Conservation (phyloP, 2,113 vertebrate genomes). For the Nothoprocta perdicaria region DNA sequence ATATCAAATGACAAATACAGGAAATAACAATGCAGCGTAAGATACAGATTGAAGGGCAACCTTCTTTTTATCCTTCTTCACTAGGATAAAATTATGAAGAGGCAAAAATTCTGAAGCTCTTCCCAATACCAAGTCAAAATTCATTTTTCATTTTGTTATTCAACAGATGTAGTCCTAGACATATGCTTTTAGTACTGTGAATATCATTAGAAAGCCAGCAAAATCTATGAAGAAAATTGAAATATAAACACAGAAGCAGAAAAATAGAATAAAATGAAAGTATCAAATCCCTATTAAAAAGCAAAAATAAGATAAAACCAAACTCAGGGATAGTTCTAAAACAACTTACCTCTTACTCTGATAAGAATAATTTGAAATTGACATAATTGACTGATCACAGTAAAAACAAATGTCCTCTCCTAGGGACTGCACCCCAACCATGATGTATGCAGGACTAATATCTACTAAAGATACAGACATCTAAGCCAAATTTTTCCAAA, state of each 20-base stretch:
- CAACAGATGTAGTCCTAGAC: neutral
- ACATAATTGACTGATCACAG: neutral
- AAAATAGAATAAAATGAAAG: neutral
- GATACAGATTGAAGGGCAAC: neutral
- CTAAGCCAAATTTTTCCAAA: constrained; percentile 10
- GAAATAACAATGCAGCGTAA: neutral
- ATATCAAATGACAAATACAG: neutral
- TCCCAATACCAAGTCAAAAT: neutral
- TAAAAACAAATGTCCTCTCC: neutral
- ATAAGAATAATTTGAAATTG: neutral
- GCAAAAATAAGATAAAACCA: neutral
- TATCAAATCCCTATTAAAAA: neutral
- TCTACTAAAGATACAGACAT: neutral
- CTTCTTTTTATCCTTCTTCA: neutral
- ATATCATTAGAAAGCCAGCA: neutral
- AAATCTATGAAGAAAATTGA: neutral
- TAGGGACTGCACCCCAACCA: neutral
- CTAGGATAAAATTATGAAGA: neutral
- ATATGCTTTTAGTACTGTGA: neutral
- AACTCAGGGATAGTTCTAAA: neutral
- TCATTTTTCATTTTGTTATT: neutral
- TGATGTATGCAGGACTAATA: neutral
- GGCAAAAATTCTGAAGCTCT: neutral
- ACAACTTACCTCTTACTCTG: neutral
- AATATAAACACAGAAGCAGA: neutral